Evolutionary conservation across 2,113 vertebrate genomes (phyloP).

Genomic region (Sapayoa aenigma): DNA sequence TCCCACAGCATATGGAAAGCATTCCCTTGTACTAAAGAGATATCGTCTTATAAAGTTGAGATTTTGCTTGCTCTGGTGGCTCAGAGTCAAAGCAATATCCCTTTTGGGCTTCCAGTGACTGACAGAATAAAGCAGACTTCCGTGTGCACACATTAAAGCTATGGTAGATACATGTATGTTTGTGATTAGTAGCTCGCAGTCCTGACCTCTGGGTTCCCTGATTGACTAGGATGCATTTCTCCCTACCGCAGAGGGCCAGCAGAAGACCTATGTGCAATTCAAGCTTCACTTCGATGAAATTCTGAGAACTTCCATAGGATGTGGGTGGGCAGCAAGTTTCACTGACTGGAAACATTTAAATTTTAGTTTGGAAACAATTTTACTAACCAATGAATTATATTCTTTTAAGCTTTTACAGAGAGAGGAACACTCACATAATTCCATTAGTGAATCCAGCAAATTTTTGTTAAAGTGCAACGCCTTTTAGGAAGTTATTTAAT

Average conservation of each 20-base stretch:
- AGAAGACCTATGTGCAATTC: not conserved
- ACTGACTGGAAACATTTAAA: not conserved
- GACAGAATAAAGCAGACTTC: not conserved
- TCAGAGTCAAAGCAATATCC: not conserved
- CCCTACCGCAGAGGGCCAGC: not conserved
- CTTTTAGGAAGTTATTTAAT: not conserved
- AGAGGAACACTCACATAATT: not conserved
- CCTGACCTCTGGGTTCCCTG: not conserved
- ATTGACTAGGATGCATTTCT: not conserved
- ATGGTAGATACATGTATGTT: not conserved
- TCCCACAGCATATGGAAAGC: constrained; percentile 16
- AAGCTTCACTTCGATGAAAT: not conserved
- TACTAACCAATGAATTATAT: not conserved
- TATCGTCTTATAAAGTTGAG: not conserved
- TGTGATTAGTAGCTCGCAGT: not conserved
- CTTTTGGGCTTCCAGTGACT: not conserved
- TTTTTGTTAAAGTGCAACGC: not conserved
- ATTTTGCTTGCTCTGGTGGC: not conserved
- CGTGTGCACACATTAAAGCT: not conserved
- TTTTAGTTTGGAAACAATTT: constrained; percentile 24
- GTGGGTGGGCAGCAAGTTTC: not conserved
- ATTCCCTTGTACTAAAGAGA: not conserved
- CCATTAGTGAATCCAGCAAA: not conserved
- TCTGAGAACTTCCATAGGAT: not conserved
- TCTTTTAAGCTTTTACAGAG: not conserved